These are phyloP conservation scores for Tetheella fluctuosa DNA, from an alignment of 2,888 invertebrate species.

Conservation along the genomic window DNA sequence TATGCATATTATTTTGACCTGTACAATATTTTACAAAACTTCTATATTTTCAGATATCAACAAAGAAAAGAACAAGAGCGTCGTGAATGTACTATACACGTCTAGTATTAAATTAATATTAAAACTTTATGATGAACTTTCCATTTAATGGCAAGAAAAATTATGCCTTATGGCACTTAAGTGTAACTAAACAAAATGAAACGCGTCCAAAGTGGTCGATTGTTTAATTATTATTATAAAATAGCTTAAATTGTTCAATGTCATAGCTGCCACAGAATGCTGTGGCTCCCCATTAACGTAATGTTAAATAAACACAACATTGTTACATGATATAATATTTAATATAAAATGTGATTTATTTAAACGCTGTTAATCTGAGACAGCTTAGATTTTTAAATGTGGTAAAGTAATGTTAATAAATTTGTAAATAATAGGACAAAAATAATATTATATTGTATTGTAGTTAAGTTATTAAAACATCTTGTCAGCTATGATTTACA, in stretches of 20 bases:
- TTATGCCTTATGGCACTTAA: background rate
- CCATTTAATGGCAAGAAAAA: background rate
- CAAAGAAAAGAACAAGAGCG: conserved; percentile 89
- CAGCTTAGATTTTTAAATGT: conserved; percentile 33
- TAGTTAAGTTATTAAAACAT: background rate
- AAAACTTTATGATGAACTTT: conserved; percentile 21
- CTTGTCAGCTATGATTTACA: background rate
- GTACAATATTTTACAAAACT: conserved; percentile 3
- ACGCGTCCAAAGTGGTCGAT: conserved; percentile 23
- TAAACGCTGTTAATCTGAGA: conserved; percentile 37
- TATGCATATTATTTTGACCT: background rate
- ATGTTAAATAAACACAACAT: conserved; percentile 21
- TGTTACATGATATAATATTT: conserved; percentile 33
- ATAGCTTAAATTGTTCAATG: conserved; percentile 30
- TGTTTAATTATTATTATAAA: conserved; percentile 22
- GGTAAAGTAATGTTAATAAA: conserved; percentile 26
- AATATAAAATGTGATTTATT: conserved; percentile 35
- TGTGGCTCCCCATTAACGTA: conserved; percentile 37
- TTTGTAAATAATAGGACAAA: conserved; percentile 24
- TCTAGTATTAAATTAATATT: conserved; percentile 73
- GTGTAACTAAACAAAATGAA: conserved; percentile 17
- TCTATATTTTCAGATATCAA: conserved; percentile 84
- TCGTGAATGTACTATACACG: conserved; percentile 90
- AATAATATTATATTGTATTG: background rate
- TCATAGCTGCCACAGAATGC: conserved; percentile 26